These are phyloP conservation scores for Eulemur rubriventer DNA, from an alignment of 2,797 vertebrate genomes.

Conservation along the genomic window DNA sequence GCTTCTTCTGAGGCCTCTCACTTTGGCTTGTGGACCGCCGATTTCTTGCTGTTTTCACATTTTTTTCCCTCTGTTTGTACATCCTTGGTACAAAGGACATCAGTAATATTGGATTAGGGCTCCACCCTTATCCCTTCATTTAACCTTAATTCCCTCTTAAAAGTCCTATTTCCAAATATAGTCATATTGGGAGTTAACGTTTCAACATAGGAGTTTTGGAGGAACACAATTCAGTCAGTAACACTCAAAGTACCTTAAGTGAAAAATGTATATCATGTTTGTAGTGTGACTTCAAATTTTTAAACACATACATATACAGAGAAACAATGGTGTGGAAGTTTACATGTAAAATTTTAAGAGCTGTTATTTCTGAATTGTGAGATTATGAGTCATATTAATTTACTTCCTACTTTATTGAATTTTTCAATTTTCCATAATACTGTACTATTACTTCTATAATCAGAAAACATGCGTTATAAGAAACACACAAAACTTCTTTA, in stretches of 20 bases:
- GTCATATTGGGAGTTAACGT: neutral
- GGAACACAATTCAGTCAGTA: neutral
- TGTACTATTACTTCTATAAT: neutral
- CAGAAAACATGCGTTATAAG: neutral
- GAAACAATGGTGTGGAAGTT: neutral
- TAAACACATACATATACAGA: neutral
- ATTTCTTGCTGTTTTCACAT: neutral
- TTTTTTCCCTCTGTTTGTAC: neutral
- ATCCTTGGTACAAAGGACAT: neutral
- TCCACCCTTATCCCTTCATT: neutral
- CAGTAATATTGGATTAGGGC: neutral
- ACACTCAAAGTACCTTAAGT: neutral
- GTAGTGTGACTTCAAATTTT: neutral
- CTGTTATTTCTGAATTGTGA: neutral
- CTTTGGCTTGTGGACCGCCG: neutral
- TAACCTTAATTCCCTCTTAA: neutral
- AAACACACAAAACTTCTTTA: neutral
- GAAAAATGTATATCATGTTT: neutral
- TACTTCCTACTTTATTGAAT: neutral
- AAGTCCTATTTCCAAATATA: neutral
- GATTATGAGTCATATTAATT: neutral
- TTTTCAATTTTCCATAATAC: slow-evolving; percentile 29
- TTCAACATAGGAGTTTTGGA: neutral
- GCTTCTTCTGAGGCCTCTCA: neutral
- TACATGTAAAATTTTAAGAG: neutral